These are phyloP conservation scores for Sinohyriopsis cumingii DNA, from an alignment of 2,888 invertebrate species.

Conservation along the genomic window DNA sequence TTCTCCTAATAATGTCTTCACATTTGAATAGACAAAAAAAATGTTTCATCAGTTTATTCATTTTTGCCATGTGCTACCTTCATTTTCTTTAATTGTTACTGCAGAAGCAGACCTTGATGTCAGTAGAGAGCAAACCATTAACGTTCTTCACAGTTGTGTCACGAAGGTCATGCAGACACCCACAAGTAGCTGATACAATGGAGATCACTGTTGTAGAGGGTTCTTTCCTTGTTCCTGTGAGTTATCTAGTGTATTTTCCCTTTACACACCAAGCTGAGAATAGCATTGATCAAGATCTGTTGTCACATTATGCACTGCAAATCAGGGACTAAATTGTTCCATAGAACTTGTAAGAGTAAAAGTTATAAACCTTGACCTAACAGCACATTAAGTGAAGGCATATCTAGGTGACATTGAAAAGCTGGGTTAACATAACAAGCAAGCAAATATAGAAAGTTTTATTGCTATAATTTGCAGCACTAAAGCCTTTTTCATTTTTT, in stretches of 20 bases:
- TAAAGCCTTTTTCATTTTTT: too few species aligned
- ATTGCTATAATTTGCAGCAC: too few species aligned
- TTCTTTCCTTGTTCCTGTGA: conserved; percentile 25
- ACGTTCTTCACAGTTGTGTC: conserved; percentile 29
- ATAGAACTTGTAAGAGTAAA: too few species aligned
- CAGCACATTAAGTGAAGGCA: too few species aligned
- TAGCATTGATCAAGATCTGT: neutral
- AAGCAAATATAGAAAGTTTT: too few species aligned
- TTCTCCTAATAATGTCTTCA: too few species aligned
- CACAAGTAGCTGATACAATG: conserved; percentile 19
- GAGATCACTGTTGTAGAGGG: conserved; percentile 33
- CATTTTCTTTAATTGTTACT: conserved; percentile 6
- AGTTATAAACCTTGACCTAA: too few species aligned
- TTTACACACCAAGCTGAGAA: neutral
- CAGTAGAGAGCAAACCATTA: conserved; percentile 8
- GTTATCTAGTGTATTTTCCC: neutral
- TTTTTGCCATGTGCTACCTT: conserved; percentile 8
- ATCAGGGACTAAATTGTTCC: too few species aligned
- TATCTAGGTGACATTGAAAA: too few species aligned
- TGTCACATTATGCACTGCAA: too few species aligned
- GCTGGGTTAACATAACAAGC: too few species aligned
- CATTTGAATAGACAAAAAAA: neutral
- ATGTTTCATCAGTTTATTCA: neutral
- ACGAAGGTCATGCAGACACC: conserved; percentile 16
- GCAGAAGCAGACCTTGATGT: conserved; percentile 4